phyloP scores from a whole-genome alignment of 2,888 invertebrate species.

The Agonum fuliginosum region DNA sequence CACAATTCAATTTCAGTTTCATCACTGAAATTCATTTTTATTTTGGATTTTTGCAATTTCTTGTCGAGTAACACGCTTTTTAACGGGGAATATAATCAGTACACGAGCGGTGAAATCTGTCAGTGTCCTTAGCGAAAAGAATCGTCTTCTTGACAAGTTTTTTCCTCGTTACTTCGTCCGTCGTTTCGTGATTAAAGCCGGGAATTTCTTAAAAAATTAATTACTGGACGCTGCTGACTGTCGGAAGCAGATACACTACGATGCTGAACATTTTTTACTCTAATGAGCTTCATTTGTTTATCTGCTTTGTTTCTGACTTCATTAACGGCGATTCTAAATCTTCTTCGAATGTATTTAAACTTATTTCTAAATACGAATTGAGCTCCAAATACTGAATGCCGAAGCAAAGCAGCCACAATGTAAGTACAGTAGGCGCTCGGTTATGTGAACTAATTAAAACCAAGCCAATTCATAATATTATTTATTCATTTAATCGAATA shows the following conservation, averaged over 20 bases:
- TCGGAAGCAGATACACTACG: conserved; percentile 39
- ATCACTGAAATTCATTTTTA: conserved; percentile 57
- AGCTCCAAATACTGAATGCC: too few relatives aligned
- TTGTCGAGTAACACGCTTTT: conserved; percentile 26
- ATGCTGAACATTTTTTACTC: conserved; percentile 25
- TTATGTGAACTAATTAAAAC: too few relatives aligned
- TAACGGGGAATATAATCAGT: conserved; percentile 52
- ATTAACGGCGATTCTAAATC: not conserved
- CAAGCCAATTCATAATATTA: too few relatives aligned
- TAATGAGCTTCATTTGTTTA: conserved; percentile 42
- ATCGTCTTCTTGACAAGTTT: conserved; percentile 38
- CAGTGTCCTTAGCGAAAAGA: conserved; percentile 37
- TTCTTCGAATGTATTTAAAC: too few relatives aligned
- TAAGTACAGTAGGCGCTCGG: too few relatives aligned
- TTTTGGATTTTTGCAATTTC: conserved; percentile 51
- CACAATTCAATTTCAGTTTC: conserved; percentile 54
- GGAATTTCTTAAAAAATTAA: conserved; percentile 49
- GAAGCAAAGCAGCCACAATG: too few relatives aligned
- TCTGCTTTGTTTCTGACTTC: conserved; percentile 14
- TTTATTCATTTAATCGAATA: too few relatives aligned
- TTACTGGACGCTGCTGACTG: conserved; percentile 32
- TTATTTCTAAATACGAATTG: too few relatives aligned
- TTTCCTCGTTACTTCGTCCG: conserved; percentile 23
- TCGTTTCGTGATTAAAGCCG: conserved; percentile 27
- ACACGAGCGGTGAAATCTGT: conserved; percentile 41